Percentiles rank a stretch among this genome's conserved stretches.
Conservation (phyloP, 2,113 vertebrate species). For the Prunella fulvescens region DNA sequence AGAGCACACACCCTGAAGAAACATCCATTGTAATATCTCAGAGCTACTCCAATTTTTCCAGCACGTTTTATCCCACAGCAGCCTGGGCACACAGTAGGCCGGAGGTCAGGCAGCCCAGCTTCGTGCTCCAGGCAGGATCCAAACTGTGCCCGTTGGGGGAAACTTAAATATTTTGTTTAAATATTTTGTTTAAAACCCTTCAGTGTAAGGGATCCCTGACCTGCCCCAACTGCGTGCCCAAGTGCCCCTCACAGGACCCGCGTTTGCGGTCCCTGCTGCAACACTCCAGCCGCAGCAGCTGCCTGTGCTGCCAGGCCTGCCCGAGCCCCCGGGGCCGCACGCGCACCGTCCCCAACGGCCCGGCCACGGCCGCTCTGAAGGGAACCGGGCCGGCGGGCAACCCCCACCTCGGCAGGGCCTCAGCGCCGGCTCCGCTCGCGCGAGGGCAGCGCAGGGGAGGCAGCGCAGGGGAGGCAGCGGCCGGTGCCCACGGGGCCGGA, state of each 20-base stretch:
- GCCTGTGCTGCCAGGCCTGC: not conserved
- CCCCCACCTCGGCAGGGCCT: not conserved
- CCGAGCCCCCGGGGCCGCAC: not conserved
- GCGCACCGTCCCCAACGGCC: not conserved
- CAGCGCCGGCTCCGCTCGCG: not conserved
- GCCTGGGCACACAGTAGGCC: not conserved
- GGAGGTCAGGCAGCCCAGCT: accelerated
- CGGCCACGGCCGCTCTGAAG: not conserved
- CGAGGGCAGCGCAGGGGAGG: too few species aligned
- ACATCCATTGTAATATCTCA: not conserved
- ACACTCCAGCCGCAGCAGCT: not conserved
- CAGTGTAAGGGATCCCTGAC: accelerated
- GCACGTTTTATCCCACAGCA: not conserved
- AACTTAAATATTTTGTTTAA: not conserved
- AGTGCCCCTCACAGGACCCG: accelerated
- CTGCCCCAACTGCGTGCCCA: accelerated
- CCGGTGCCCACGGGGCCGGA: too few species aligned
- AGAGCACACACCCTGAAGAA: accelerated
- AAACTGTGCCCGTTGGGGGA: accelerated
- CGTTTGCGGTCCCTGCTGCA: accelerated
- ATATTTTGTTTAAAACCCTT: not conserved
- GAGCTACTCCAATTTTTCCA: not conserved
- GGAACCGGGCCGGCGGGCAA: not conserved
- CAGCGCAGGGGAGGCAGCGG: accelerated
- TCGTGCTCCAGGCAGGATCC: accelerated